Base-by-base conservation (phyloP, 2,888 invertebrate genomes). In the Malthinus seriepunctatus region DNA sequence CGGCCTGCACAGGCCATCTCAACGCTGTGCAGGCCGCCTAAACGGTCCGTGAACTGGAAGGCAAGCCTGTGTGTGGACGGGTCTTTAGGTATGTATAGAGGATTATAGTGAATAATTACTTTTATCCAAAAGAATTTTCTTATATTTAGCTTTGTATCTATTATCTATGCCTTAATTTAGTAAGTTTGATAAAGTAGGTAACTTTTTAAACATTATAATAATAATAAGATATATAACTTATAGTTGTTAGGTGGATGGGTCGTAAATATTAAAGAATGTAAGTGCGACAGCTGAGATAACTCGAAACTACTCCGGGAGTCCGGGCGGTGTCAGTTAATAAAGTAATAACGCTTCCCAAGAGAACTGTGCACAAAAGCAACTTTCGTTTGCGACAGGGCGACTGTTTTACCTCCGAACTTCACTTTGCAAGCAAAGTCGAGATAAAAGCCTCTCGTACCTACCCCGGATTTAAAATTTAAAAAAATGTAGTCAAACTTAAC, bases 251-350 rank as follows among this genome's bases (percentile, higher is more conserved):
- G 65, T 69, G 64, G 65, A 65, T 56, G 65, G 63, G 63, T 66
- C 67, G 67, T 72, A 71, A 73, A 74, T 73, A 73, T 71, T 71
- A 71, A 71, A 71, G 68, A 71, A 68, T 67, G 71, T 66, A 70
- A 73, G 70, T 72, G 73, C 71, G 73, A 72, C 74, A 71, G 71
- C 69, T 68, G 70, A 74, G 74, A 76, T 75, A 75, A 75, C 71
- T 71, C 67, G 68, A 61, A 73, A 73, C 69, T 69, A 69, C 72
- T 69, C 72, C 70, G 70, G 71, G 69, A 72, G 71, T 69, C 72
- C 70, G 70, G 71, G 69, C 73, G 71, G 71, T 70, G 74, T 71
- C 74, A 71, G 71, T 74, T 76, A 73, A 76, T 76, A 74, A 74
- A 75, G 74, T 73, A 74, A 75, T 75, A 75, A 74, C 70, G 71